Conservation (phyloP, 2,888 invertebrate genomes). For the Nemoura dubitans region DNA sequence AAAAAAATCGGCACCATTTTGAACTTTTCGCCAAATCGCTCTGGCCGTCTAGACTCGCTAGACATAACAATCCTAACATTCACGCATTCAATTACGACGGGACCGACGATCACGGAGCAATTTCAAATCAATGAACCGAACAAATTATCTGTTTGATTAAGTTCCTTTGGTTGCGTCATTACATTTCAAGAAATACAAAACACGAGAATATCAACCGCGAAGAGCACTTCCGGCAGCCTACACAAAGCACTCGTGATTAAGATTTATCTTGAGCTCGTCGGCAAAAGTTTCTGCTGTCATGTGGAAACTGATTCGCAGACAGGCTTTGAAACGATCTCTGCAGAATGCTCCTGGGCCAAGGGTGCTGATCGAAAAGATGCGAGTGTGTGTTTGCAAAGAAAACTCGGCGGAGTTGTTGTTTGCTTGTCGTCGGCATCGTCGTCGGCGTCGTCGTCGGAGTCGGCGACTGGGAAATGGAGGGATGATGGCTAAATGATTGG, state of each 20-base stretch:
- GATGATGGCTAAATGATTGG: neutral
- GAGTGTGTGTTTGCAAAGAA: neutral
- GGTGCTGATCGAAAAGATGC: neutral
- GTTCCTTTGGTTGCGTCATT: slow-evolving; percentile 16
- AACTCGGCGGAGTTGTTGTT: neutral
- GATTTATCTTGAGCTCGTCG: slow-evolving; percentile 31
- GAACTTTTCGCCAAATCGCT: no score
- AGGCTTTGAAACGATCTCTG: neutral
- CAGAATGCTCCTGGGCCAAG: neutral
- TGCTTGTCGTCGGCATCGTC: neutral
- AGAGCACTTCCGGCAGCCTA: neutral
- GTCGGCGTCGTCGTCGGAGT: neutral
- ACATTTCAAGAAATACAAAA: slow-evolving; percentile 24
- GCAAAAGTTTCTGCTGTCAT: slow-evolving; percentile 13
- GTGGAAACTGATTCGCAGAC: slow-evolving; percentile 17
- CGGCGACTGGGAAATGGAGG: neutral
- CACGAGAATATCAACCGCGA: slow-evolving; percentile 26
- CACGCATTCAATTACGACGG: no score
- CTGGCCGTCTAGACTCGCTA: no score
- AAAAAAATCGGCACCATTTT: no score
- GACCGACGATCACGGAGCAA: no score
- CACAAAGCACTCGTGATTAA: slow-evolving; percentile 38
- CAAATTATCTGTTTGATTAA: neutral
- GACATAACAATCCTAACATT: no score
- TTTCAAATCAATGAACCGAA: neutral